A percentile compares a stretch with the other conserved stretches of the same genome.
Evolutionary conservation across 1,140 invertebrate genomes (phyloP).

Genomic region (Drosophila funebris): DNA sequence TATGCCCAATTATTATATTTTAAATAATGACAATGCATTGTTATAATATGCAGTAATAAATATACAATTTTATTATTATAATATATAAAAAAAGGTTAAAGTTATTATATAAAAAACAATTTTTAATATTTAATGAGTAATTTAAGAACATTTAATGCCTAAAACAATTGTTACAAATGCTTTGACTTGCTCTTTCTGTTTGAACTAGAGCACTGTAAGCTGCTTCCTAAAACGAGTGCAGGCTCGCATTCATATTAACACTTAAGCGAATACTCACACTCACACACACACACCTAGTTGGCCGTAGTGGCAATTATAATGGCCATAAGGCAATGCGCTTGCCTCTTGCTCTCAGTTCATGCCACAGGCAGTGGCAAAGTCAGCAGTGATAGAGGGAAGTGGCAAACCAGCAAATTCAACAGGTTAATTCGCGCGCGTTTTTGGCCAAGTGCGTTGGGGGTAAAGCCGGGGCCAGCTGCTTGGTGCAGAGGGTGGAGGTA

Average conservation of each 20-base stretch:
- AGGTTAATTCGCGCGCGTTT: conserved; percentile 68
- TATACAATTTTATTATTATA: no score
- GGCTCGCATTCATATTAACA: neutral
- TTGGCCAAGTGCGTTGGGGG: conserved; percentile 46
- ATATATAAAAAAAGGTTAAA: no score
- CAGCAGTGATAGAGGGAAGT: neutral
- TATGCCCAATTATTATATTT: no score
- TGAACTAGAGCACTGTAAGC: conserved; percentile 7
- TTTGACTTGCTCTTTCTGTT: neutral
- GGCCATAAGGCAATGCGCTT: conserved; percentile 32
- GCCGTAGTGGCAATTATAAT: conserved; percentile 34
- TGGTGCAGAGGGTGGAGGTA: neutral
- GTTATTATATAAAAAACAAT: neutral
- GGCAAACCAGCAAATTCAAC: conserved; percentile 45
- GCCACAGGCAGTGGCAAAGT: conserved; percentile 18
- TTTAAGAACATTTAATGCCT: neutral
- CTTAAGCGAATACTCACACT: neutral
- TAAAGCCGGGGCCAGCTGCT: conserved; percentile 11
- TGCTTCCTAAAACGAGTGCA: conserved; percentile 12
- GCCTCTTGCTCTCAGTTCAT: conserved; percentile 21
- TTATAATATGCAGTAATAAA: no score
- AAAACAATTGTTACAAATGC: neutral
- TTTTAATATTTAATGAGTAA: neutral
- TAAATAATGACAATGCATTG: no score
- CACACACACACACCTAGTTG: neutral